These are phyloP conservation scores for Sesia apiformis DNA, from an alignment of 2,888 invertebrate species.

Conservation along the genomic window DNA sequence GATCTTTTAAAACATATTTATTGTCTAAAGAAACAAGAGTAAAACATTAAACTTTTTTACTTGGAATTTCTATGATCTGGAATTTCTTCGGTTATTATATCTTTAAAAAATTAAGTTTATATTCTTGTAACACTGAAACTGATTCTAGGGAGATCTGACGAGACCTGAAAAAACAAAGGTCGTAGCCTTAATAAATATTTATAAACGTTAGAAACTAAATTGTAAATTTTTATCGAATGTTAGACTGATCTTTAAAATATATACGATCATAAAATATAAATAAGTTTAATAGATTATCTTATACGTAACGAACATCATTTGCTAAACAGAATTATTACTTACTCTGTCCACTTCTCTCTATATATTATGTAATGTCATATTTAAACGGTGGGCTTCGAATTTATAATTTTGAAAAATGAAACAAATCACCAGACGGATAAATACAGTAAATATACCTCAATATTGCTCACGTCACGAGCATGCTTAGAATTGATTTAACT, in stretches of 20 bases:
- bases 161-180: slow-evolving; percentile 13
- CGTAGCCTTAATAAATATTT: slow-evolving; percentile 46
- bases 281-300: slow-evolving; percentile 54
- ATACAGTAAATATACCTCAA: slow-evolving; percentile 19
- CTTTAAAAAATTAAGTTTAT: no score
- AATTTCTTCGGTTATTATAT: no score
- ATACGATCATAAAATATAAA: slow-evolving; percentile 51
- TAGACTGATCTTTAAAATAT: slow-evolving; percentile 72
- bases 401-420: slow-evolving; percentile 1
- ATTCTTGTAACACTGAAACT: background rate
- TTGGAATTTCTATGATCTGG: no score
- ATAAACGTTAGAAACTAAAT: slow-evolving; percentile 37
- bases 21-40: no score
- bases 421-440: slow-evolving; percentile 3
- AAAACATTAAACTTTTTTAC: no score
- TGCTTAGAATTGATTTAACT: slow-evolving; percentile 19
- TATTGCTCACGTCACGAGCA: slow-evolving; percentile 43
- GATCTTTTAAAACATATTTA: no score
- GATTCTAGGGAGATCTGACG: slow-evolving; percentile 1
- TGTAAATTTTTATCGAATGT: slow-evolving; percentile 70
- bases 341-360: slow-evolving; percentile 60
- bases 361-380: slow-evolving; percentile 42
- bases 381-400: slow-evolving; percentile 34
- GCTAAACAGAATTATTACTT: background rate
- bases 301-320: background rate